A percentile compares a stretch with the other conserved stretches of the same genome.
phyloP scores from a whole-genome alignment of 2,888 invertebrate genomes.

The Tinea semifulvella region DNA sequence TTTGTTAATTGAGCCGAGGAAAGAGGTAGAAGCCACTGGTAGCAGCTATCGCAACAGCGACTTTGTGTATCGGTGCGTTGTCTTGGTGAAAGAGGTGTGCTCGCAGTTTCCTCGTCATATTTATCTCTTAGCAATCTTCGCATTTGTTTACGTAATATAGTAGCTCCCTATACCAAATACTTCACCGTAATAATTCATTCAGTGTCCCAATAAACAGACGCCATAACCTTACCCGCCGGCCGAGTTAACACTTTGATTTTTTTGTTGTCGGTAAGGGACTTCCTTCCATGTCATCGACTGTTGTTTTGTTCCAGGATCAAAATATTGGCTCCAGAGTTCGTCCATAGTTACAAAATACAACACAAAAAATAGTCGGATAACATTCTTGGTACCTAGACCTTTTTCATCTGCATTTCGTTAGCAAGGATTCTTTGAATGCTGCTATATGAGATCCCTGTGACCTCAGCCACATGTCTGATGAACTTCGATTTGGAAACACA shows the following conservation, averaged over 20 bases:
- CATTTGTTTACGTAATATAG: not conserved
- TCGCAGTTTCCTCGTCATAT: not conserved
- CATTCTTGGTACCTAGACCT: slow-evolving; percentile 23
- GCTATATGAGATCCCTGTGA: slow-evolving; percentile 21
- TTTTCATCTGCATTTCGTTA: slow-evolving; percentile 19
- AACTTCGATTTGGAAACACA: slow-evolving; percentile 20
- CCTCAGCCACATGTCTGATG: slow-evolving; percentile 20
- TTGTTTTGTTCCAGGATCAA: slow-evolving; percentile 7
- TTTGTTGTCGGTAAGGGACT: slow-evolving; percentile 2
- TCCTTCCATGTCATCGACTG: slow-evolving; percentile 2
- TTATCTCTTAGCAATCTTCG: not conserved
- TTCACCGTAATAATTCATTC: slow-evolving; percentile 17
- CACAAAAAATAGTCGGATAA: slow-evolving; percentile 19
- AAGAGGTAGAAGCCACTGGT: slow-evolving; percentile 22
- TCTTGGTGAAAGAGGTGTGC: slow-evolving; percentile 17
- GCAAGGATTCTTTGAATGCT: slow-evolving; percentile 20
- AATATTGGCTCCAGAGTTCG: slow-evolving; percentile 1
- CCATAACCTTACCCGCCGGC: slow-evolving; percentile 18
- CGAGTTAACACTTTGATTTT: slow-evolving; percentile 5
- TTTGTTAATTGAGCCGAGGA: slow-evolving; percentile 21
- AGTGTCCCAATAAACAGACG: slow-evolving; percentile 19
- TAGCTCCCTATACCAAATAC: not conserved
- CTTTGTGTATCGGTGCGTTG: slow-evolving; percentile 21
- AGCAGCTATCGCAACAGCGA: slow-evolving; percentile 21
- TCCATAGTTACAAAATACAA: not conserved